A percentile compares a stretch with the other conserved stretches of the same genome.
Conservation (phyloP, 2,113 vertebrate genomes). For the Sphyrna mokarran region DNA sequence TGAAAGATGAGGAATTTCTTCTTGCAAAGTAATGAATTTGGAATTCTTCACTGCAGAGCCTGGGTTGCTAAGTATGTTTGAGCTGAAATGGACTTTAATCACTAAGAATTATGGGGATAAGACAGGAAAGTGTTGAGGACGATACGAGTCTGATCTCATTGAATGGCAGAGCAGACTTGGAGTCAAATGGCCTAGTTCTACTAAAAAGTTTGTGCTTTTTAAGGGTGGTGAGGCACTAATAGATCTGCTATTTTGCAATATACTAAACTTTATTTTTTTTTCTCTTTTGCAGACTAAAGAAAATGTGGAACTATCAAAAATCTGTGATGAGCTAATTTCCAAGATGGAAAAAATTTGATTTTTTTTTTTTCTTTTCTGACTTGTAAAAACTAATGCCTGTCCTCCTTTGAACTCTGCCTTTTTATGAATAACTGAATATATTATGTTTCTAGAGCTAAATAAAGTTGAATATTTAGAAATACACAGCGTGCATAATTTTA, state of each 20-base stretch:
- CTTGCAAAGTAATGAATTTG: too few species aligned
- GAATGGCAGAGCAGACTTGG: too few species aligned
- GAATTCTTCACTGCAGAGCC: too few species aligned
- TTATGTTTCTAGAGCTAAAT: conserved; percentile 39
- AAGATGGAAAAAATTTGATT: conserved; percentile 51
- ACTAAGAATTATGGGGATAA: too few species aligned
- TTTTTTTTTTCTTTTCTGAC: background rate
- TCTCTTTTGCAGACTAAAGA: conserved; percentile 62
- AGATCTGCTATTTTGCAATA: background rate
- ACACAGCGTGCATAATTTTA: background rate
- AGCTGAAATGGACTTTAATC: too few species aligned
- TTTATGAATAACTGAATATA: conserved; percentile 39
- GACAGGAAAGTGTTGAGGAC: too few species aligned
- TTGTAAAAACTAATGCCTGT: conserved; percentile 45
- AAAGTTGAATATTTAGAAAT: conserved; percentile 20
- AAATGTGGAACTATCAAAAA: conserved; percentile 67
- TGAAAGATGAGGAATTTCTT: too few species aligned
- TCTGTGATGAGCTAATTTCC: conserved; percentile 71
- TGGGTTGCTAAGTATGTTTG: too few species aligned
- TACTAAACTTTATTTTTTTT: background rate
- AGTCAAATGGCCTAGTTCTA: too few species aligned
- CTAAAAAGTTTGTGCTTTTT: too few species aligned
- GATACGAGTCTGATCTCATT: too few species aligned
- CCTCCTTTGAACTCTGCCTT: conserved; percentile 14
- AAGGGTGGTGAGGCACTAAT: too few species aligned